Base-by-base conservation (phyloP, 2,113 vertebrate species). In the Tragelaphus buxtoni region DNA sequence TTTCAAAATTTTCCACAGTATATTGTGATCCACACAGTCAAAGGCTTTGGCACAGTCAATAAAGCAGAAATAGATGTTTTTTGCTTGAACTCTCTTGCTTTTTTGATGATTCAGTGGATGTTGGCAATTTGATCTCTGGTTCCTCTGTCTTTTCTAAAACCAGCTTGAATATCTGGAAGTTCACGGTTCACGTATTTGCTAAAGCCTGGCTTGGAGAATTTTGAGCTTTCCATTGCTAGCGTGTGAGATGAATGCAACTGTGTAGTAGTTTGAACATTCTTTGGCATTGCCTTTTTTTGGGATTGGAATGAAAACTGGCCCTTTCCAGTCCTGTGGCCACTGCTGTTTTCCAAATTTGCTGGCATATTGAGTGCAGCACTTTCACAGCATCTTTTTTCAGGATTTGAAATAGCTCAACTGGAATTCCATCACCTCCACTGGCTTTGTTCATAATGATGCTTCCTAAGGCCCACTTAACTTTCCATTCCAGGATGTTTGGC, bases 121-220 rank as follows among this genome's bases (percentile, higher is more conserved):
- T 63, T 32, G 13, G 60, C 60, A 32, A 32, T 63, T 63, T 63
- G 30, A 32, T 61, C 5, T 32, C 30, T 63, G 60, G 13, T 32
- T 63, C 60, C 13, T 63, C 30, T 63, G 30, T 13, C 6, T 63
- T 61, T 32, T 63, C 60, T 32, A 63, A 32, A 63, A 16, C 3
- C 30, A 32, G 30, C 3, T 32, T 63, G 30, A 63, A 63, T 13
- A 32, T 63, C 60, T 63, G 13, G 6, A 63, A 32, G 30, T 63
- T 32, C 60, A 32, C 0, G 0, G 11, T 60, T 30, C 5, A 60
- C 0, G 0, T 60, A 60, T 30, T 28, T 55, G 58, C 58, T 30
- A 28, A 30, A 60, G 28, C 58, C 11, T 60, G 60, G 30, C 60
- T 32, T 32, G 60, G 30, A 63, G 13, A 32, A 16, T 63, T 63